These are phyloP conservation scores for Melanerpes aurifrons DNA, from an alignment of 2,113 vertebrate species.

Conservation along the genomic window DNA sequence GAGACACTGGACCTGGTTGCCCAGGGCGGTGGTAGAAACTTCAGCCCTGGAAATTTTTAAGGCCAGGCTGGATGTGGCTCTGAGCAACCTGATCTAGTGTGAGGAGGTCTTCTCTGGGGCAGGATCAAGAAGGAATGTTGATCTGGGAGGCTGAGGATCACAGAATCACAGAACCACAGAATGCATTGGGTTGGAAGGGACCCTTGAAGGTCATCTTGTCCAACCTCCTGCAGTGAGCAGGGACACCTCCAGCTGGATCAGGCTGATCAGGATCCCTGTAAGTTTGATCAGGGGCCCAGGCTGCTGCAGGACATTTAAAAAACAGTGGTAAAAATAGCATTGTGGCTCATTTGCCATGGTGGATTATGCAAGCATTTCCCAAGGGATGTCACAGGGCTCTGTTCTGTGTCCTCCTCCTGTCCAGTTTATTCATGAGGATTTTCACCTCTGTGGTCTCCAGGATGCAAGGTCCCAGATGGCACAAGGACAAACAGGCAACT, in stretches of 20 bases:
- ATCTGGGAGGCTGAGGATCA: background rate
- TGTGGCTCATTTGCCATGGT: background rate
- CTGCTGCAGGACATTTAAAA: background rate
- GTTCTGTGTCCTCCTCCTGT: background rate
- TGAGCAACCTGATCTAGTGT: too few species aligned
- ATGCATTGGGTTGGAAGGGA: too few species aligned
- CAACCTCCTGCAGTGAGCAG: too few species aligned
- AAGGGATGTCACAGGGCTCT: background rate
- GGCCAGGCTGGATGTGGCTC: too few species aligned
- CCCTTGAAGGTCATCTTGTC: too few species aligned
- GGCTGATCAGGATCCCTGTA: too few species aligned
- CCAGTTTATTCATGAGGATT: background rate
- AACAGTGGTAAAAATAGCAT: background rate
- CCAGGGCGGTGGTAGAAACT: too few species aligned
- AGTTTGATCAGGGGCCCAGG: too few species aligned
- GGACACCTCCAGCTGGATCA: too few species aligned
- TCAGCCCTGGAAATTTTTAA: too few species aligned
- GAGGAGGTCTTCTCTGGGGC: background rate
- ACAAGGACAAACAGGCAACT: background rate
- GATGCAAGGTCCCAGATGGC: background rate
- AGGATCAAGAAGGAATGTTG: fast-evolving
- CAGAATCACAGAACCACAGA: too few species aligned
- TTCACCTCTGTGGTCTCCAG: background rate
- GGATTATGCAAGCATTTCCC: background rate
- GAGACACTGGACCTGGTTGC: too few species aligned